phyloP scores from a whole-genome alignment of 2,888 invertebrate species.

The Mycalesis mineus region DNA sequence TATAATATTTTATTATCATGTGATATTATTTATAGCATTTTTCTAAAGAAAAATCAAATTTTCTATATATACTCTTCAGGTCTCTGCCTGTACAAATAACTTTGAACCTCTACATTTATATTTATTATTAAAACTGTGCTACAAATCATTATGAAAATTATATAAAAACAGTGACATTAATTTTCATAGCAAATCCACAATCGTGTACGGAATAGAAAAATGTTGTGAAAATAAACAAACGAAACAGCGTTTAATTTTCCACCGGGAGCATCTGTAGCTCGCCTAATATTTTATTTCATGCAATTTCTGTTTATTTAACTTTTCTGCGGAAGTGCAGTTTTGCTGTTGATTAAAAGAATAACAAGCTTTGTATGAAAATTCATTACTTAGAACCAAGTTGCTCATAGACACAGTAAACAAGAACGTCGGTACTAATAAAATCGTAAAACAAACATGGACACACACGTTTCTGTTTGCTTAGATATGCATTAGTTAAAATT shows the following conservation, averaged over 20 bases:
- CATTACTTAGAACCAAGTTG: not conserved
- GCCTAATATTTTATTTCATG: slow-evolving; percentile 18
- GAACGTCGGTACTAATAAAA: not conserved
- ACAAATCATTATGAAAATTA: too few relatives aligned
- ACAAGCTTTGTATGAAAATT: slow-evolving; percentile 10
- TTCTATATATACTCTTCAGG: too few relatives aligned
- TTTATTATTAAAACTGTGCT: too few relatives aligned
- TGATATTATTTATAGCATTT: too few relatives aligned
- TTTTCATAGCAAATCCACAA: not conserved
- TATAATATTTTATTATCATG: too few relatives aligned
- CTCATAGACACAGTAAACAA: too few relatives aligned
- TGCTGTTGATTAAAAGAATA: slow-evolving; percentile 4
- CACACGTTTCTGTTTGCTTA: too few relatives aligned
- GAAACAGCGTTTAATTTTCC: slow-evolving; percentile 24
- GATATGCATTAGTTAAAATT: too few relatives aligned
- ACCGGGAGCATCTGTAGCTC: slow-evolving; percentile 19
- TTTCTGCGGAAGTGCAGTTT: slow-evolving; percentile 9
- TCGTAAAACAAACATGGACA: not conserved
- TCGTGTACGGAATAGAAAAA: not conserved
- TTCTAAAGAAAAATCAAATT: too few relatives aligned
- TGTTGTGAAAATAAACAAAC: slow-evolving; percentile 16
- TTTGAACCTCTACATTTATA: too few relatives aligned
- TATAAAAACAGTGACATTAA: not conserved
- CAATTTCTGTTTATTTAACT: slow-evolving; percentile 19
- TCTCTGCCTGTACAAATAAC: too few relatives aligned